phyloP scores from a whole-genome alignment of 2,888 invertebrate genomes.

The Tolmerus cingulatus region DNA sequence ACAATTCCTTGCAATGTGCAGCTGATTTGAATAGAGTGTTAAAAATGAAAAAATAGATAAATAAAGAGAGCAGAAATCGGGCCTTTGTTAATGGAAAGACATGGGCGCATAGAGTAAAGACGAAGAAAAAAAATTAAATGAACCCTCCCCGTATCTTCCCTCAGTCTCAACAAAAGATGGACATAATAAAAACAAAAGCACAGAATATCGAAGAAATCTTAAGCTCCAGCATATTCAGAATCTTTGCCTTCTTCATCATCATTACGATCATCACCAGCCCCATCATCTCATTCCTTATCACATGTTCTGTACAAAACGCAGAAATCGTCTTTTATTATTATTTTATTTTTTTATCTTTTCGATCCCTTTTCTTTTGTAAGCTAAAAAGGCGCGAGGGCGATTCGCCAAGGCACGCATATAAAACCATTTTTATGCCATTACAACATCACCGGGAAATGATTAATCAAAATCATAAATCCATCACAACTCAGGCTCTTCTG shows the following conservation, averaged over 20 bases:
- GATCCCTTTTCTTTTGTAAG: background rate
- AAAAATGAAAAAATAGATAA: background rate
- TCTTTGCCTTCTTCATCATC: background rate
- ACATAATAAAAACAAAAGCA: background rate
- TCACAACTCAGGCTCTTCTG: conserved; percentile 1
- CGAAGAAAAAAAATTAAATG: conserved; percentile 23
- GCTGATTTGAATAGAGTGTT: background rate
- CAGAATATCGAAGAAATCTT: background rate
- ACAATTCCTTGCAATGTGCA: background rate
- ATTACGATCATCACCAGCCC: background rate
- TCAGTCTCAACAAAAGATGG: background rate
- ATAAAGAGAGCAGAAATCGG: background rate
- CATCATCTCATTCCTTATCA: background rate
- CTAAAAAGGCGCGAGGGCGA: background rate
- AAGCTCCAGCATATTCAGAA: background rate
- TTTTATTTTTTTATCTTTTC: background rate
- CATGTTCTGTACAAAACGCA: background rate
- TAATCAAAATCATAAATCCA: conserved; percentile 36
- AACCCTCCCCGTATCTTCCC: background rate
- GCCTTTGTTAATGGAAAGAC: background rate
- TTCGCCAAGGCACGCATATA: background rate
- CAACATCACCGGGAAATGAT: background rate
- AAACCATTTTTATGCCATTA: background rate
- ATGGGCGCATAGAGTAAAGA: background rate
- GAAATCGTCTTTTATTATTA: background rate